Percentiles rank a stretch among this genome's conserved stretches.
These are phyloP conservation scores for Mohoua ochrocephala DNA, from an alignment of 2,113 vertebrate genomes.

Conservation along the genomic window DNA sequence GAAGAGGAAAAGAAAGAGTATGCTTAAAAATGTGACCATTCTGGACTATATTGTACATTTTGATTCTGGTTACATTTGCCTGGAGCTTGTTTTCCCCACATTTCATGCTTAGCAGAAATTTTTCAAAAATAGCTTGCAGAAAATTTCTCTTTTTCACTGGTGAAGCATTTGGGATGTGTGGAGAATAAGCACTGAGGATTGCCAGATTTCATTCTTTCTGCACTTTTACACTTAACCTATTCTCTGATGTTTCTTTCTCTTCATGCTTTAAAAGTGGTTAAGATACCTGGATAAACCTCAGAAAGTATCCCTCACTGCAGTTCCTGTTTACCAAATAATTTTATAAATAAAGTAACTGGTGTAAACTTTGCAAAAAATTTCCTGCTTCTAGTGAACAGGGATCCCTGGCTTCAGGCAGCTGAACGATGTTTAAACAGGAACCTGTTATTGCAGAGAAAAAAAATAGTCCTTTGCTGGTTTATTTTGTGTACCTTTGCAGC, in stretches of 20 bases:
- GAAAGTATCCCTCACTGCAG: not conserved
- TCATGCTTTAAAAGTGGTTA: not conserved
- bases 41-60: not conserved
- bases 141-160: not conserved
- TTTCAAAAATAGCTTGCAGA: not conserved
- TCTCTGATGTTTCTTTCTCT: not conserved
- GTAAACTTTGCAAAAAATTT: slow-evolving; percentile 2
- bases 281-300: not conserved
- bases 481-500: not conserved
- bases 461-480: not conserved
- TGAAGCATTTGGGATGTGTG: not conserved
- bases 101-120: not conserved
- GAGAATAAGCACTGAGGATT: not conserved
- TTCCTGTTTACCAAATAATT: not conserved
- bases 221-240: not conserved
- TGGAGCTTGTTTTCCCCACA: not conserved
- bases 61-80: not conserved
- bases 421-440: not conserved
- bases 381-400: not conserved
- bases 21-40: not conserved
- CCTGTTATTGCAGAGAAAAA: not conserved
- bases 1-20: not conserved
- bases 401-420: not conserved
- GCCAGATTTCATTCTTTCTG: not conserved
- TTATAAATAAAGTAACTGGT: not conserved